These are phyloP conservation scores for Drosophila aff. DNA, from an alignment of 1,140 invertebrate species.

Conservation along the genomic window DNA sequence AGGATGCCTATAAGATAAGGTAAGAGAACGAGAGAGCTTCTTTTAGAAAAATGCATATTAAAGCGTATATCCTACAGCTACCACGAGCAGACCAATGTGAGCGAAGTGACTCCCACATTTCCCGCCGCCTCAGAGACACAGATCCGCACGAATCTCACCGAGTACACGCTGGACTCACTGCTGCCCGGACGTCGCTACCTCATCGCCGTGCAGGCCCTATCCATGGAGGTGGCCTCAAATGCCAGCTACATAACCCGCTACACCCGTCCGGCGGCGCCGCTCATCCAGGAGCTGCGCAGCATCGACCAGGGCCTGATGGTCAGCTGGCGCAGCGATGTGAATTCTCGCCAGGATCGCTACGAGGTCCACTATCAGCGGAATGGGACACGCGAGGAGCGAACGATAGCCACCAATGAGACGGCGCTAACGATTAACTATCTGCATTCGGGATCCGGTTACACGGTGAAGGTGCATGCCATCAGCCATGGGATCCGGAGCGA, in stretches of 20 bases:
- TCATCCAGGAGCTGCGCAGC: constrained; percentile 92
- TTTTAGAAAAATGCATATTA: not conserved
- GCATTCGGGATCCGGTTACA: constrained; percentile 94
- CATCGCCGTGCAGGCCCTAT: constrained; percentile 92
- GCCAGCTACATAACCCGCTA: constrained; percentile 90
- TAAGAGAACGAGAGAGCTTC: accelerated
- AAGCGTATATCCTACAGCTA: constrained; percentile 86
- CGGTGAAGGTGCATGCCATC: constrained; percentile 94
- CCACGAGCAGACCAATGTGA: constrained; percentile 91
- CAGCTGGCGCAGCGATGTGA: constrained; percentile 96
- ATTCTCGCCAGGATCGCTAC: constrained; percentile 95
- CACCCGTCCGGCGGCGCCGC: constrained; percentile 93
- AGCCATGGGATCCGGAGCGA: constrained; percentile 94
- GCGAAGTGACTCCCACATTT: constrained; percentile 75
- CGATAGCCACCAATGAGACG: constrained; percentile 89
- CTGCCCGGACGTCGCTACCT: constrained; percentile 95
- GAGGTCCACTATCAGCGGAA: constrained; percentile 93
- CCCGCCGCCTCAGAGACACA: constrained; percentile 88
- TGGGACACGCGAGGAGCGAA: constrained; percentile 89
- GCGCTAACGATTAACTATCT: constrained; percentile 90
- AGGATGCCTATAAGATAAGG: constrained; percentile 92
- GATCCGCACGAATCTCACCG: constrained; percentile 87
- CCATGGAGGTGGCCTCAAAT: constrained; percentile 92
- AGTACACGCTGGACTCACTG: constrained; percentile 90
- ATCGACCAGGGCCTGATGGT: constrained; percentile 92